Conservation (phyloP, 2,888 invertebrate genomes). For the Erebia palarica region DNA sequence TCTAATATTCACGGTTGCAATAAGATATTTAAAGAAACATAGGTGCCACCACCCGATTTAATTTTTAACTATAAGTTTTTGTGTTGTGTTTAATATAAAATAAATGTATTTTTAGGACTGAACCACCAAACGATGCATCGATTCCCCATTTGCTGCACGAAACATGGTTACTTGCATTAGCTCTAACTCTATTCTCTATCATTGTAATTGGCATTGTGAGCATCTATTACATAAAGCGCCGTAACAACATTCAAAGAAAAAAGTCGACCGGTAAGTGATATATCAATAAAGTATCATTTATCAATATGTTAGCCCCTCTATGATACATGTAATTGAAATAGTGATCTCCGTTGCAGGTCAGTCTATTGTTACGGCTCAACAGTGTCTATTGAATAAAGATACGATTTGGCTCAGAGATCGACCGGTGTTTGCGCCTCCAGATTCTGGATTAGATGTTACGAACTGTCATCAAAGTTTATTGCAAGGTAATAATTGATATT, state of each 20-base stretch:
- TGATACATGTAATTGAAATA: conserved; percentile 59
- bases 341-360: conserved; percentile 72
- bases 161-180: conserved; percentile 73
- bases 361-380: conserved; percentile 77
- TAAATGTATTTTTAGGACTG: conserved; percentile 56
- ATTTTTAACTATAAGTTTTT: too few relatives aligned
- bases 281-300: conserved; percentile 32
- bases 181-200: conserved; percentile 67
- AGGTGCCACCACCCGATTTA: too few relatives aligned
- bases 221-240: conserved; percentile 71
- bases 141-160: conserved; percentile 73
- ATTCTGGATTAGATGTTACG: conserved; percentile 65
- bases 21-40: too few relatives aligned
- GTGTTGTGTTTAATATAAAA: neutral
- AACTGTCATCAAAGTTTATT: conserved; percentile 76
- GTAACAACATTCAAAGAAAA: conserved; percentile 71
- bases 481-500: conserved; percentile 56
- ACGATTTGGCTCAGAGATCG: conserved; percentile 77
- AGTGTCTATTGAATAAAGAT: conserved; percentile 79
- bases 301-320: conserved; percentile 36
- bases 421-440: conserved; percentile 70
- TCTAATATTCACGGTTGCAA: too few relatives aligned
- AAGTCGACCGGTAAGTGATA: conserved; percentile 67
- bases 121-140: conserved; percentile 73
- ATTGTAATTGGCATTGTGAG: conserved; percentile 72